Evolutionary conservation across 2,888 invertebrate species (phyloP).

Genomic region (Petrophora chlorosata): DNA sequence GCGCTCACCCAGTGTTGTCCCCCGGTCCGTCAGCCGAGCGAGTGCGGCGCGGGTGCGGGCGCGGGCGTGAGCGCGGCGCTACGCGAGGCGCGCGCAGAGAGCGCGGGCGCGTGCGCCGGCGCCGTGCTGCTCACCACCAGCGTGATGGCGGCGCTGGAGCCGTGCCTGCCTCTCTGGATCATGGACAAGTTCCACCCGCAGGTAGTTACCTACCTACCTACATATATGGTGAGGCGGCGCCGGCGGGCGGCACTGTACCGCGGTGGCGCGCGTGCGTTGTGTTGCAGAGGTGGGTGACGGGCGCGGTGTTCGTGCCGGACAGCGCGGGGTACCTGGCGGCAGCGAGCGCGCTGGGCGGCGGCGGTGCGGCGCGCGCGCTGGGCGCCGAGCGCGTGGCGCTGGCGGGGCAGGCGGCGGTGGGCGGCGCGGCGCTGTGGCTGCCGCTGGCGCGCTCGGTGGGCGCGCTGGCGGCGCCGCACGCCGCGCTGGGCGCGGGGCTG

Average conservation of each 20-base stretch:
- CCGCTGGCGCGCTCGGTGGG: conserved; percentile 55
- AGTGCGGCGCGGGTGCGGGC: conserved; percentile 25
- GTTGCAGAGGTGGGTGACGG: conserved; percentile 63
- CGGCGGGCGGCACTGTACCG: too few relatives aligned
- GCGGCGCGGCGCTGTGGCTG: conserved; percentile 57
- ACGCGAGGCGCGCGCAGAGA: conserved; percentile 41
- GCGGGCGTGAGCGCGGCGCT: conserved; percentile 18
- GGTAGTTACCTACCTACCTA: too few relatives aligned
- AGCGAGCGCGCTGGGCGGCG: conserved; percentile 59
- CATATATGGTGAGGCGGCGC: too few relatives aligned
- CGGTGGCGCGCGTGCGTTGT: not conserved
- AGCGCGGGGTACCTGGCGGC: conserved; percentile 68
- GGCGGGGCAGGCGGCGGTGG: conserved; percentile 59
- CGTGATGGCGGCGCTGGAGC: conserved; percentile 76
- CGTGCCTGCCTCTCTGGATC: conserved; percentile 71
- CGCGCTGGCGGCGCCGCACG: conserved; percentile 56
- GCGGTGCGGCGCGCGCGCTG: conserved; percentile 50
- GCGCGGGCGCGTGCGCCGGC: conserved; percentile 61
- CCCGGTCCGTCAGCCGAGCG: conserved; percentile 3
- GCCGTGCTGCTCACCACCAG: conserved; percentile 69
- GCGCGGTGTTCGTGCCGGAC: conserved; percentile 72
- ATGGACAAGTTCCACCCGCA: conserved; percentile 56
- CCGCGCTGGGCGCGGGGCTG: conserved; percentile 66
- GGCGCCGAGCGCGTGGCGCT: conserved; percentile 66
- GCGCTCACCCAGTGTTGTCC: too few relatives aligned